These are phyloP conservation scores for Notocelia uddmanniana DNA, from an alignment of 2,888 invertebrate species.

Conservation along the genomic window DNA sequence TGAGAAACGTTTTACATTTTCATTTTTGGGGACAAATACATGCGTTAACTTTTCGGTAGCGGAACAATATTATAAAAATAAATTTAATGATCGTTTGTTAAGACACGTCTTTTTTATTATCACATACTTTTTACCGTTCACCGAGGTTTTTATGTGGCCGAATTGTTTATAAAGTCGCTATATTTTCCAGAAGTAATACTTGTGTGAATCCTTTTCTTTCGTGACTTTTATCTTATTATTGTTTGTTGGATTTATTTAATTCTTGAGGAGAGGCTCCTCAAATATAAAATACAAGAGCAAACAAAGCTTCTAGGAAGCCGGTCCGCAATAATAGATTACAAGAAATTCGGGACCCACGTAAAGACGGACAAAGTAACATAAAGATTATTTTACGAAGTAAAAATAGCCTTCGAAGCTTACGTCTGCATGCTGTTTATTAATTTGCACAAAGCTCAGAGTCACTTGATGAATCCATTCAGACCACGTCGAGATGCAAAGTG, in stretches of 20 bases:
- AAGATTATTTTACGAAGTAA: constrained; percentile 23
- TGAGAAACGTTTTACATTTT: no score
- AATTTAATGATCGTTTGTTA: no score
- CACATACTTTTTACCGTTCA: neutral
- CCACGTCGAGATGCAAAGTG: constrained; percentile 41
- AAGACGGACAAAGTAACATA: constrained; percentile 29
- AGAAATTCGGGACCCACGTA: constrained; percentile 10
- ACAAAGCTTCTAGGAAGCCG: constrained; percentile 11
- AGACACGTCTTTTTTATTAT: no score
- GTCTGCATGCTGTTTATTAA: constrained; percentile 39
- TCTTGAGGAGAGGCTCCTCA: neutral
- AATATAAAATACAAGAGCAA: neutral
- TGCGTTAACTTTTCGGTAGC: no score
- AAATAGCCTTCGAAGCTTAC: constrained; percentile 26
- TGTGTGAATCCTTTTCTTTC: no score
- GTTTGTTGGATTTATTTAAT: neutral
- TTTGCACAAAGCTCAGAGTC: constrained; percentile 31
- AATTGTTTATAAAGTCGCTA: no score
- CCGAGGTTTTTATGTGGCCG: neutral
- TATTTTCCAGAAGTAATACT: no score
- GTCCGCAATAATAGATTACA: constrained; percentile 20
- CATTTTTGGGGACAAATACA: no score
- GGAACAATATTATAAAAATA: no score
- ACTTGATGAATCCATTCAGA: constrained; percentile 37
- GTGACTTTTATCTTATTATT: neutral